Percentiles rank a stretch among this genome's conserved stretches.
Conservation (phyloP, 2,113 vertebrate species). For the Hepsetus odoe region DNA sequence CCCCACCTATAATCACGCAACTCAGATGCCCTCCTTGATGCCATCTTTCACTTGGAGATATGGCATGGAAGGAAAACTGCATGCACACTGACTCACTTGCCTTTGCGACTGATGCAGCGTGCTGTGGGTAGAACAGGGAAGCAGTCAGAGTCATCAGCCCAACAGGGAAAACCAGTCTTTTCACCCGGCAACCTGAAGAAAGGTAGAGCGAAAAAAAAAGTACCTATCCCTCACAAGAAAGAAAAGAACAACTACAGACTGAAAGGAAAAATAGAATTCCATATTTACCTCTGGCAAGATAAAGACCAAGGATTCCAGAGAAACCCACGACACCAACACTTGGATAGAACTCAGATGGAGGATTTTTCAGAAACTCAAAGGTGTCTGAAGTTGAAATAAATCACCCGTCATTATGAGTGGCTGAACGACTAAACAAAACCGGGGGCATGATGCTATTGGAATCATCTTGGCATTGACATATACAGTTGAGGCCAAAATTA, state of each 20-base stretch:
- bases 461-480: no score
- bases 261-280: neutral
- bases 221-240: neutral
- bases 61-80: no score
- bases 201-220: constrained; percentile 3
- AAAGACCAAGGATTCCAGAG: constrained; percentile 88
- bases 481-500: no score
- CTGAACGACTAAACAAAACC: neutral
- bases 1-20: no score
- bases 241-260: neutral
- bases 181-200: constrained; percentile 84
- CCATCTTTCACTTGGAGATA: no score
- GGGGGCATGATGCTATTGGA: no score
- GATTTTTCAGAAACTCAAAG: constrained; percentile 83
- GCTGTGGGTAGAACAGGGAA: constrained; percentile 92
- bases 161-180: constrained; percentile 83
- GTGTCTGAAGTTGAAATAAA: constrained; percentile 73
- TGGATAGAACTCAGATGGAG: constrained; percentile 88
- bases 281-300: constrained; percentile 85
- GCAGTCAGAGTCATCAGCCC: constrained; percentile 85
- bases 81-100: constrained; percentile 65
- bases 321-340: constrained; percentile 87
- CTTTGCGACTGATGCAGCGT: constrained; percentile 81
- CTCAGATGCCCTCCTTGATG: no score
- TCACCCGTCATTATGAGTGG: neutral